Base-by-base conservation (phyloP, 2,888 invertebrate species). In the Phengaris arion region DNA sequence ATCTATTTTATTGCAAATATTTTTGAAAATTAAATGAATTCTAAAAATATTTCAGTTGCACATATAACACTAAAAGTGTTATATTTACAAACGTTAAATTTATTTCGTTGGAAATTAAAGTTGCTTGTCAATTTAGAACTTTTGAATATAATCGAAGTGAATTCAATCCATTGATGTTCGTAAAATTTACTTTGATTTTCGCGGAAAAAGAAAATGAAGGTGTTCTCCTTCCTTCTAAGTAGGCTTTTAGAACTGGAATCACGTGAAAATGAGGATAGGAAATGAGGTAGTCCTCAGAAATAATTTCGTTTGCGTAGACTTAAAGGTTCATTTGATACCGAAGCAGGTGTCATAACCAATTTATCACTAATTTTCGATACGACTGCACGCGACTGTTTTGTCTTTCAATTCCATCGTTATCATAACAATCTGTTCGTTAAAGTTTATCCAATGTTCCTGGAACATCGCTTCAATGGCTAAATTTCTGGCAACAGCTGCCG, bases 401-500 rank as follows among this genome's bases (percentile, higher is more conserved):
- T 75, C 59, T 64, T 75, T 69, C 74, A 73, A 77, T 78, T 77
- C 74, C 74, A 76, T 77, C 77, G 82, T 83, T 80, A 82, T 82
- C 81, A 80, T 77, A 77, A 78, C 78, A 78, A 79, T 80, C 79
- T 79, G 81, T 81, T 81, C 82, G 81, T 83, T 82, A 80, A 85
- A 86, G 82, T 85, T 85, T 81, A 82, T 85, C 81, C 81, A 80
- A 83, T 79, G 81, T 85, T 82, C 81, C 79, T 81, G 82, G 87
- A 88, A 84, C 85, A 84, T 87, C 85, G 84, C 85, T 83, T 86
- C 85, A 85, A 84, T 87, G 85, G 84, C 83, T 83, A 86, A 88
- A 89, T 87, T 88, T 89, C 85, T 85, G 88, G 86, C 81, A 90
- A 85, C 93, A 93, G 90, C 92, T 93, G 93, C 86, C 86, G 89